Evolutionary conservation across 1,140 invertebrate genomes (phyloP).

Genomic region (Pseudomyrmex gracilis): DNA sequence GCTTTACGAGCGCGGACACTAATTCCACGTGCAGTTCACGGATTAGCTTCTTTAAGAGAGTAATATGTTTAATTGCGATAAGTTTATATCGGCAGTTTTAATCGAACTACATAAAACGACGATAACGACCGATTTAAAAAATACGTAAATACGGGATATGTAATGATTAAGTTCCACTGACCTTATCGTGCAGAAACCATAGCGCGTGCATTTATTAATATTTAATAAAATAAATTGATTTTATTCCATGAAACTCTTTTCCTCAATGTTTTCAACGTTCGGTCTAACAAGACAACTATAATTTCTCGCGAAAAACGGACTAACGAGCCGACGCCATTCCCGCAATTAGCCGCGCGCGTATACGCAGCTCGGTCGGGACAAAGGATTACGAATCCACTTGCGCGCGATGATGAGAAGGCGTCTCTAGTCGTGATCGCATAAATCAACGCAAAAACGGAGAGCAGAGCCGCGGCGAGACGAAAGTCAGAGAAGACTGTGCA

Average conservation of each 20-base stretch:
- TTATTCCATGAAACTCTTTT: conserved; percentile 23
- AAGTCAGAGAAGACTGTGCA: conserved; percentile 24
- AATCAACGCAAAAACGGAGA: conserved; percentile 72
- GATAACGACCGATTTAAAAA: no score
- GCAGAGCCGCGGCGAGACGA: conserved; percentile 35
- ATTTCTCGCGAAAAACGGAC: conserved; percentile 56
- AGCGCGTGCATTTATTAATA: conserved; percentile 26
- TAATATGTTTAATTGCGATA: conserved; percentile 23
- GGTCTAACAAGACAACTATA: conserved; percentile 54
- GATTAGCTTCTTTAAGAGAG: background rate
- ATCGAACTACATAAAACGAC: background rate
- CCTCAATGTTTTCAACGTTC: conserved; percentile 15
- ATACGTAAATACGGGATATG: background rate
- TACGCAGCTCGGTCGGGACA: conserved; percentile 35
- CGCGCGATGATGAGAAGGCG: conserved; percentile 68
- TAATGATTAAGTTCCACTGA: background rate
- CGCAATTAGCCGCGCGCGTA: conserved; percentile 58
- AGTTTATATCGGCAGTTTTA: conserved; percentile 27
- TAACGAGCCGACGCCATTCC: conserved; percentile 56
- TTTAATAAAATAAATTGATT: conserved; percentile 46
- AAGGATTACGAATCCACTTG: conserved; percentile 58
- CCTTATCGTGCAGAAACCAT: background rate
- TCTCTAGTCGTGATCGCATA: conserved; percentile 74
- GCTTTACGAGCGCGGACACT: conserved; percentile 6
- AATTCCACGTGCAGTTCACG: background rate